Evolutionary conservation across 2,797 vertebrate genomes (phyloP).

Genomic region (Cuculus canorus): DNA sequence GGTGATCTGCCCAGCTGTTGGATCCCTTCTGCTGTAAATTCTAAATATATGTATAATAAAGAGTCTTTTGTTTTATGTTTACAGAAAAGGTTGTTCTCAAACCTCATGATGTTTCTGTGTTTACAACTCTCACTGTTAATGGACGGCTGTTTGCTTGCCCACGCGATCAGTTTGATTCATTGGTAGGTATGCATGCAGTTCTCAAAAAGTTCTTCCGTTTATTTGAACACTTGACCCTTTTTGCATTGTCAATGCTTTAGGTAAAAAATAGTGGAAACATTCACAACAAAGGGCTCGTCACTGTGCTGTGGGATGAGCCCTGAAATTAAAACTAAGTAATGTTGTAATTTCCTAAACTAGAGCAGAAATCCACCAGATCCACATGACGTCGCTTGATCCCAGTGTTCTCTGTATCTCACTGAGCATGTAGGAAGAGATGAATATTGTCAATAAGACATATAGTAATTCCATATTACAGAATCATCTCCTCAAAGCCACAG

Average conservation of each 20-base stretch:
- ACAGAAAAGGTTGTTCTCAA: constrained; percentile 95
- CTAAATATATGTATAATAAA: constrained; percentile 41
- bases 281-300: background rate
- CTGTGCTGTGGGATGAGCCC: background rate
- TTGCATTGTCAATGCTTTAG: background rate
- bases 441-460: background rate
- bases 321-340: background rate
- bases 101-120: constrained; percentile 92
- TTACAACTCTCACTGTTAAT: constrained; percentile 93
- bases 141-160: constrained; percentile 93
- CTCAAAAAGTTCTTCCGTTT: background rate
- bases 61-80: constrained; percentile 64
- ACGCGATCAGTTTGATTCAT: constrained; percentile 90
- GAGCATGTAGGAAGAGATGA: background rate
- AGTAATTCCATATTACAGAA: constrained; percentile 2
- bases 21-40: constrained; percentile 32
- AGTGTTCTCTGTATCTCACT: background rate
- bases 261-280: background rate
- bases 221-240: background rate
- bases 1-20: constrained; percentile 49
- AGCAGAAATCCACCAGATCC: background rate
- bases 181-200: constrained; percentile 82
- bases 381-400: background rate
- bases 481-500: background rate
- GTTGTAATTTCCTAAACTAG: background rate